These are phyloP conservation scores for Dynastes grantii DNA, from an alignment of 2,888 invertebrate species.

Conservation along the genomic window DNA sequence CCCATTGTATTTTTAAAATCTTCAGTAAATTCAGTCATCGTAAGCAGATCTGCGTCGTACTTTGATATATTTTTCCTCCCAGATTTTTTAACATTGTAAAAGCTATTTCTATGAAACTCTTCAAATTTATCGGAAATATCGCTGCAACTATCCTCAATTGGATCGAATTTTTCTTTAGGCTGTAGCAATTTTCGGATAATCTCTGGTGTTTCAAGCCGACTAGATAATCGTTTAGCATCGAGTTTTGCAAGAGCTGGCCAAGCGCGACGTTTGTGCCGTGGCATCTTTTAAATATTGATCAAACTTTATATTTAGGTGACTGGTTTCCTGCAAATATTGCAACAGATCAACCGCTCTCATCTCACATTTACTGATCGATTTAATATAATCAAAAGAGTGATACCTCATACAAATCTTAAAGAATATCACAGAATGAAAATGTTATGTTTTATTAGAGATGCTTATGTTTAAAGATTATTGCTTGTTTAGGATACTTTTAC, in stretches of 20 bases:
- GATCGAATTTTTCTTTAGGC: constrained; percentile 56
- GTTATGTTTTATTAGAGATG: too few species aligned
- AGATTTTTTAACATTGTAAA: constrained; percentile 48
- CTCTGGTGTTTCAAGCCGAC: constrained; percentile 54
- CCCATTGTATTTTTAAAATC: constrained; percentile 62
- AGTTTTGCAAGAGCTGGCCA: constrained; percentile 32
- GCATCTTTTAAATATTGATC: constrained; percentile 57
- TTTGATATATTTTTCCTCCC: constrained; percentile 58
- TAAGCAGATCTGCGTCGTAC: constrained; percentile 61
- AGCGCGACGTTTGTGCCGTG: constrained; percentile 17
- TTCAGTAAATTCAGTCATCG: constrained; percentile 61
- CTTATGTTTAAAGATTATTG: too few species aligned
- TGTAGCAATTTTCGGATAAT: constrained; percentile 56
- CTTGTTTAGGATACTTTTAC: too few species aligned
- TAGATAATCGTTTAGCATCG: constrained; percentile 20
- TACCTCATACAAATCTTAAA: too few species aligned
- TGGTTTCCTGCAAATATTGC: too few species aligned
- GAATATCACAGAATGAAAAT: too few species aligned
- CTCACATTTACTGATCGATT: too few species aligned
- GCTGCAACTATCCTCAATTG: constrained; percentile 57
- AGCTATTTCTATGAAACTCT: constrained; percentile 60
- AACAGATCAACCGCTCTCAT: too few species aligned
- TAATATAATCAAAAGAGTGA: too few species aligned
- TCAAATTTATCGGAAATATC: constrained; percentile 62
- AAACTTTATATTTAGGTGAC: constrained; percentile 53